Percentiles rank a stretch among this genome's conserved stretches.
These are phyloP conservation scores for Sardinella longiceps DNA, from an alignment of 2,797 vertebrate species.

Conservation along the genomic window DNA sequence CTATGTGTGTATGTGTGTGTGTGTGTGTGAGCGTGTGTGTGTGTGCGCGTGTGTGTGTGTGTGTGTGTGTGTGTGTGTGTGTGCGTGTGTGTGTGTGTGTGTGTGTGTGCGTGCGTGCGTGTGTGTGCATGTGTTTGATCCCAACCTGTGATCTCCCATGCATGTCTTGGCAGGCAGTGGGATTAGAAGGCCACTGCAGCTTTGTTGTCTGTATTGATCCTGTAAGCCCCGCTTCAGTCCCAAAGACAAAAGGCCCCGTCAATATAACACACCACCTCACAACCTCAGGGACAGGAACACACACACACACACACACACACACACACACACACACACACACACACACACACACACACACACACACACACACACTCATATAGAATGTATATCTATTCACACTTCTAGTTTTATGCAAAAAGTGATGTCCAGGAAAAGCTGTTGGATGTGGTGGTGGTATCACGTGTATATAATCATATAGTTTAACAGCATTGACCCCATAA, in stretches of 20 bases:
- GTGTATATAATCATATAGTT: too few relatives aligned
- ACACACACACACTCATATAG: background rate
- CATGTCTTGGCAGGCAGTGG: constrained; percentile 31
- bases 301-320: constrained; percentile 7
- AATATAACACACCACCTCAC: background rate
- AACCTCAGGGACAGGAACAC: background rate
- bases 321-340: constrained; percentile 22
- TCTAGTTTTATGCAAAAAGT: too few relatives aligned
- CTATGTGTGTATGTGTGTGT: constrained; percentile 48
- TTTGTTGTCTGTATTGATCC: constrained; percentile 30
- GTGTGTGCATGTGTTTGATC: background rate
- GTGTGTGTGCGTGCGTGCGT: background rate
- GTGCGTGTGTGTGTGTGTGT: constrained; percentile 51
- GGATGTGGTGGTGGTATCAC: too few relatives aligned
- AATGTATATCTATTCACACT: background rate
- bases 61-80: background rate
- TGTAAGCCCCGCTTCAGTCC: constrained; percentile 20
- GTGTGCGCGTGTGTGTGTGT: constrained; percentile 22
- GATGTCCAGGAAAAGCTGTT: too few relatives aligned
- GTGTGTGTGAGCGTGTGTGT: constrained; percentile 41
- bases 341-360: constrained; percentile 13
- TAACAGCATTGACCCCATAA: too few relatives aligned
- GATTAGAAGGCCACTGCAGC: constrained; percentile 31
- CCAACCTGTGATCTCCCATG: constrained; percentile 32
- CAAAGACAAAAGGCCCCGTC: background rate